A percentile compares a stretch with the other conserved stretches of the same genome.
Evolutionary conservation across 2,888 invertebrate species (phyloP).

Genomic region (Thera obeliscata): DNA sequence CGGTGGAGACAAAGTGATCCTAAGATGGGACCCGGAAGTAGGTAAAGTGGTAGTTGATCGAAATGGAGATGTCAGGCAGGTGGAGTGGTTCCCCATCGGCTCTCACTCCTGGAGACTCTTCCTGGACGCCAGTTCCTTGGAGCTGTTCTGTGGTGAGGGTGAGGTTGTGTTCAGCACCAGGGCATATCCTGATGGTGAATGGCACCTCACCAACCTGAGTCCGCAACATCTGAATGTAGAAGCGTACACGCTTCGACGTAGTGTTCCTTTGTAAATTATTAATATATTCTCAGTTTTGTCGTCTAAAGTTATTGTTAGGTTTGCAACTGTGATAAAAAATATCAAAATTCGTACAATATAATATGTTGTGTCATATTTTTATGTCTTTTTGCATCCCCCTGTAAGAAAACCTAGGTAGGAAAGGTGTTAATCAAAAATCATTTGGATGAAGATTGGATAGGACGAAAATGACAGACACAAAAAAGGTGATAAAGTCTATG

Average conservation of each 20-base stretch:
- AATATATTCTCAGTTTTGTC: background rate
- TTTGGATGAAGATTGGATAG: too few species aligned
- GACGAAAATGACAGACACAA: too few species aligned
- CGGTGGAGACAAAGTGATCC: conserved; percentile 58
- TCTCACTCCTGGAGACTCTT: conserved; percentile 66
- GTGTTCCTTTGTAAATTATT: conserved; percentile 58
- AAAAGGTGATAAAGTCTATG: background rate
- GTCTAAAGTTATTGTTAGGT: background rate
- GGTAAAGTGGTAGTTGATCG: conserved; percentile 67
- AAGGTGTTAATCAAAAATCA: background rate
- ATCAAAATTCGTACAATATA: background rate
- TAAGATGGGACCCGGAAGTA: conserved; percentile 61
- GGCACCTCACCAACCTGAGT: conserved; percentile 67
- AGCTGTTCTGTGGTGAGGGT: conserved; percentile 77
- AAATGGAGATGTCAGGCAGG: conserved; percentile 67
- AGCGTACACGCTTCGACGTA: conserved; percentile 62
- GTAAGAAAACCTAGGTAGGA: background rate
- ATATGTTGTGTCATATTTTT: background rate
- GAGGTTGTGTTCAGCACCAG: conserved; percentile 77
- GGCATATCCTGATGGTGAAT: conserved; percentile 67
- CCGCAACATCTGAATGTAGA: conserved; percentile 57
- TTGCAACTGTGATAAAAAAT: conserved; percentile 1
- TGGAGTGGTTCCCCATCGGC: conserved; percentile 66
- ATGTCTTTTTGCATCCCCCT: background rate
- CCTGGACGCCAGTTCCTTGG: conserved; percentile 73